Evolutionary conservation across 2,888 invertebrate genomes (phyloP).

Genomic region (Ecliptopera silaceata): DNA sequence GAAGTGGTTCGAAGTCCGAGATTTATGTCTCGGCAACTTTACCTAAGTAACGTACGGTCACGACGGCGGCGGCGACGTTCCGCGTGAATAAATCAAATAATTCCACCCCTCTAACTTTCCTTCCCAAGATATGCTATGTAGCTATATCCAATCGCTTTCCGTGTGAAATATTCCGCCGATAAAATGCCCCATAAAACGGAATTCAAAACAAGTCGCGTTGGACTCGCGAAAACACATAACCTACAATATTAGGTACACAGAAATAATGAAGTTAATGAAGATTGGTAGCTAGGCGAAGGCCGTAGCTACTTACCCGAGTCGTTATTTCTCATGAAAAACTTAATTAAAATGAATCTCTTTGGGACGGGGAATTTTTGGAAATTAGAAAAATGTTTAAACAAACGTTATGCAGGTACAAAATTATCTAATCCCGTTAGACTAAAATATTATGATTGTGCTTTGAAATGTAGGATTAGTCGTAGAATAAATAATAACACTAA

Average conservation of each 20-base stretch:
- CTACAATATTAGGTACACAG: slow-evolving; percentile 58
- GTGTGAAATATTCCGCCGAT: slow-evolving; percentile 19
- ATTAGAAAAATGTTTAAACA: slow-evolving; percentile 53
- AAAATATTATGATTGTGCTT: slow-evolving; percentile 4
- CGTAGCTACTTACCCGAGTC: slow-evolving; percentile 55
- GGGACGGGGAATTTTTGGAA: slow-evolving; percentile 59
- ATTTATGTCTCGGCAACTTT: slow-evolving; percentile 69
- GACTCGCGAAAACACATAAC: slow-evolving; percentile 37
- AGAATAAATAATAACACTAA: too few species aligned
- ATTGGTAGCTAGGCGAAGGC: slow-evolving; percentile 71
- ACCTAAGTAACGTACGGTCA: slow-evolving; percentile 63
- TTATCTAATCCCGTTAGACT: slow-evolving; percentile 44
- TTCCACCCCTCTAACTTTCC: slow-evolving; percentile 35
- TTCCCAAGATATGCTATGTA: slow-evolving; percentile 22
- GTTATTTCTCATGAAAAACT: slow-evolving; percentile 69
- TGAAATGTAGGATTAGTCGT: background rate
- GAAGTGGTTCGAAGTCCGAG: slow-evolving; percentile 59
- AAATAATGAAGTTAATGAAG: slow-evolving; percentile 75
- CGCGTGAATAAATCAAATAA: slow-evolving; percentile 63
- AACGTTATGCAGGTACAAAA: slow-evolving; percentile 40
- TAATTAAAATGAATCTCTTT: slow-evolving; percentile 78
- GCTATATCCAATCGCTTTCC: slow-evolving; percentile 14
- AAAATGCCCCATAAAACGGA: slow-evolving; percentile 12
- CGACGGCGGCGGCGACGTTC: slow-evolving; percentile 42
- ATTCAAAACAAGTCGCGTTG: slow-evolving; percentile 17